These are phyloP conservation scores for Centrocercus urophasianus DNA, from an alignment of 2,113 vertebrate species.

Conservation along the genomic window DNA sequence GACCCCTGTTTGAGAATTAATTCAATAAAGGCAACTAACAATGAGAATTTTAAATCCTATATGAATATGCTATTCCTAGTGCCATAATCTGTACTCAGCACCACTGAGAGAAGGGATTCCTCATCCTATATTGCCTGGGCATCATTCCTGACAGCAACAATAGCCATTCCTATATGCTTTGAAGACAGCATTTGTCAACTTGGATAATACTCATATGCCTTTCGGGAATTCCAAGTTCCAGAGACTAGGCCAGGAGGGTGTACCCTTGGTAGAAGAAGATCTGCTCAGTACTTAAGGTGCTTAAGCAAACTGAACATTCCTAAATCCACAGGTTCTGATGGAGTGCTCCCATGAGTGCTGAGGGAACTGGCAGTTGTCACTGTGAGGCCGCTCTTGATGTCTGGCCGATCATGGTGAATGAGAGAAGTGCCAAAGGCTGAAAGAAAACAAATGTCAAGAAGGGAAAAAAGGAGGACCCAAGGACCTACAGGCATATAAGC, in stretches of 20 bases:
- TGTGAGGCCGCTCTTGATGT: too few relatives aligned
- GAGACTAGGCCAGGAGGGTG: too few relatives aligned
- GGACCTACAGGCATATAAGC: background rate
- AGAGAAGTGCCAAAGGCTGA: background rate
- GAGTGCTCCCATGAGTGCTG: too few relatives aligned
- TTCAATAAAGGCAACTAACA: background rate
- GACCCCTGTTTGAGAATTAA: background rate
- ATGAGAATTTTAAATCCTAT: background rate
- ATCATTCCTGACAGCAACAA: background rate
- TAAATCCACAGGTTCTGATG: too few relatives aligned
- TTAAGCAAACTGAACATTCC: too few relatives aligned
- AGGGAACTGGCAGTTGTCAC: too few relatives aligned
- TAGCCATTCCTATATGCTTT: background rate
- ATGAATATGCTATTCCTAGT: background rate
- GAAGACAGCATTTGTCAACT: background rate
- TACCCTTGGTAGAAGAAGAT: too few relatives aligned
- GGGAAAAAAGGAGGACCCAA: background rate
- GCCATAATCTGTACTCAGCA: accelerated
- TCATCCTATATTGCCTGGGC: accelerated
- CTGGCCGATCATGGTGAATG: background rate
- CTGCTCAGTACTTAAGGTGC: too few relatives aligned
- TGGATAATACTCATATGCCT: accelerated
- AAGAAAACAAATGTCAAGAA: background rate
- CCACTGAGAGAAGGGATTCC: background rate
- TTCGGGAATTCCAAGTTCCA: background rate